These are phyloP conservation scores for Sebastolobus alascanus DNA, from an alignment of 2,797 vertebrate genomes.

Conservation along the genomic window DNA sequence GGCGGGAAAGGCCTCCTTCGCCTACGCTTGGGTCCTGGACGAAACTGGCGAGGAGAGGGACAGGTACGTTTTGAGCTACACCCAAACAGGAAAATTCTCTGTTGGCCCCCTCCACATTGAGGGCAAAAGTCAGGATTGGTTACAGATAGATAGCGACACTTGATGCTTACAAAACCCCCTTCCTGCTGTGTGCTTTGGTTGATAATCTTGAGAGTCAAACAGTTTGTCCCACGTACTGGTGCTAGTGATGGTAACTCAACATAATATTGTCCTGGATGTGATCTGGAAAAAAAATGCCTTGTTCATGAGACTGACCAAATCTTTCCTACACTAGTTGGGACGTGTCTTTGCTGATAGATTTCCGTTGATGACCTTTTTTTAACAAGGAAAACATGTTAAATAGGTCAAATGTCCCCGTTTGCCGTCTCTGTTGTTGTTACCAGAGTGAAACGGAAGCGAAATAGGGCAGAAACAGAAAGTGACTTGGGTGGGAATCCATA, in stretches of 20 bases:
- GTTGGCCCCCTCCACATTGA: not conserved
- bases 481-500: conserved; percentile 51
- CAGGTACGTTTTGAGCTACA: conserved; percentile 83
- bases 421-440: conserved; percentile 41
- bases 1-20: conserved; percentile 98
- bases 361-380: not conserved
- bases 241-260: not conserved
- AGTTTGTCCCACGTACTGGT: not conserved
- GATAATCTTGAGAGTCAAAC: not conserved
- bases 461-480: conserved; percentile 70
- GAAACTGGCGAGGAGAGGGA: conserved; percentile 99
- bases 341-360: not conserved
- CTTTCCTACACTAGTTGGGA: not conserved
- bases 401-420: not conserved
- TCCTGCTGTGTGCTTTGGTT: not conserved
- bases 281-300: not conserved
- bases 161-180: not conserved
- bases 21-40: conserved; percentile 98
- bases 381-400: not conserved
- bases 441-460: conserved; percentile 58
- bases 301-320: not conserved
- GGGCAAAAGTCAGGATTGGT: not conserved
- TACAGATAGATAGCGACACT: not conserved
- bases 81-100: not conserved
- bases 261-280: not conserved